Evolutionary conservation across 2,797 vertebrate species (phyloP).

Genomic region (Micropoecilia bifurca): DNA sequence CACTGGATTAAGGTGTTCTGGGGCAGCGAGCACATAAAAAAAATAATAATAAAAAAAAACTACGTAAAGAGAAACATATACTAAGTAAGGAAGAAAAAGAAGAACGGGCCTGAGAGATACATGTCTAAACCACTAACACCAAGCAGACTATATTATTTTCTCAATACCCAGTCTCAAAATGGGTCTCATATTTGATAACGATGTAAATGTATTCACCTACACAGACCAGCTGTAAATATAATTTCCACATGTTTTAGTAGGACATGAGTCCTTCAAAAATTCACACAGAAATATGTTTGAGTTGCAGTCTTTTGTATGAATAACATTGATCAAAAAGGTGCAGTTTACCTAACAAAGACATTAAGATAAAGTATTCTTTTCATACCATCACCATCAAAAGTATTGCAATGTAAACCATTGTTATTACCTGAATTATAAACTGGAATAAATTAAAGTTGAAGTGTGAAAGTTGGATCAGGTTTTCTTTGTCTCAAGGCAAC

Average conservation of each 20-base stretch:
- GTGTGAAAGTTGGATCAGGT: not conserved
- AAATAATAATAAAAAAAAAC: constrained; percentile 1
- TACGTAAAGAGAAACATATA: not conserved
- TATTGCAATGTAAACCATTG: constrained; percentile 46
- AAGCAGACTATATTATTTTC: constrained; percentile 39
- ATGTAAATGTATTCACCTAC: not conserved
- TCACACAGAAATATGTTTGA: constrained; percentile 25
- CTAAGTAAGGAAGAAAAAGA: constrained; percentile 5
- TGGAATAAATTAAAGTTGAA: constrained; percentile 52
- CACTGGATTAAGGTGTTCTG: constrained; percentile 83
- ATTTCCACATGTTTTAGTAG: not conserved
- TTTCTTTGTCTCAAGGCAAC: not conserved
- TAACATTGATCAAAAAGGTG: constrained; percentile 68
- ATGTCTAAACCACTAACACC: constrained; percentile 35
- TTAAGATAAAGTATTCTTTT: constrained; percentile 72
- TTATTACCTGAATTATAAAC: constrained; percentile 40
- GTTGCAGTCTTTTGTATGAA: constrained; percentile 57
- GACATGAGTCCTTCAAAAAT: not conserved
- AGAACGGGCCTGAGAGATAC: constrained; percentile 28
- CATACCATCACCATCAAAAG: constrained; percentile 47
- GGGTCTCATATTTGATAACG: not conserved
- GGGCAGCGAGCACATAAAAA: constrained; percentile 66
- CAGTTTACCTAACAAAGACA: constrained; percentile 74
- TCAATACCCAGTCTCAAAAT: constrained; percentile 27
- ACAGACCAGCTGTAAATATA: not conserved